phyloP scores from a whole-genome alignment of 2,113 vertebrate genomes.

The human region DNA sequence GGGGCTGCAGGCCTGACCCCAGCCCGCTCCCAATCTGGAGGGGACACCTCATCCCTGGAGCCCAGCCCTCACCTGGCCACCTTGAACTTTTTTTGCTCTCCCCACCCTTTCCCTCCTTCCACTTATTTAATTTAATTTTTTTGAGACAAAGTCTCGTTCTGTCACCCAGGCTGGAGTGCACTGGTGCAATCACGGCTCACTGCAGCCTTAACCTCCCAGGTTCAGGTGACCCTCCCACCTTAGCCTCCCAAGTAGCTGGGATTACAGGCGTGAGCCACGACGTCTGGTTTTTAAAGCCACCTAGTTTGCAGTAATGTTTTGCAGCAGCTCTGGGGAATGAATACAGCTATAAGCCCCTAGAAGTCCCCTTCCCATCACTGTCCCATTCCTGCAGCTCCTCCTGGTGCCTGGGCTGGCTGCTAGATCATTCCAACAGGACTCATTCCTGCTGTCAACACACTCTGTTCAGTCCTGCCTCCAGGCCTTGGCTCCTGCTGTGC shows the following conservation, averaged over 20 bases:
- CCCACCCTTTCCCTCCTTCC: no score
- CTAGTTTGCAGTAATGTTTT: neutral
- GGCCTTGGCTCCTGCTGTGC: neutral
- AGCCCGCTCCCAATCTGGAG: neutral
- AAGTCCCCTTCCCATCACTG: no score
- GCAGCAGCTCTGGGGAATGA: neutral
- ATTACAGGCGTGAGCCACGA: neutral
- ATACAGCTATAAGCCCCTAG: neutral
- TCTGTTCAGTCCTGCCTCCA: neutral
- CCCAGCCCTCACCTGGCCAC: neutral
- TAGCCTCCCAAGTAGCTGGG: neutral
- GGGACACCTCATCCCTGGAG: no score
- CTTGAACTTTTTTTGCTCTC: no score
- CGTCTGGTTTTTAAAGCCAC: neutral
- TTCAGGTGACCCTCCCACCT: neutral
- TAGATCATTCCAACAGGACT: neutral
- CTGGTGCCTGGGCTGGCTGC: neutral
- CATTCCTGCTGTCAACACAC: no score
- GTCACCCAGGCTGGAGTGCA: no score
- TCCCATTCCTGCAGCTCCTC: neutral
- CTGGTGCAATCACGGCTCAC: no score
- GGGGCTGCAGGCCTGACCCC: neutral
- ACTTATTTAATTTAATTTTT: no score
- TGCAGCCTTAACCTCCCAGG: no score
- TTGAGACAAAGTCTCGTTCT: no score